These are phyloP conservation scores for Syncerus caffer DNA, from an alignment of 2,797 vertebrate genomes.

Conservation along the genomic window DNA sequence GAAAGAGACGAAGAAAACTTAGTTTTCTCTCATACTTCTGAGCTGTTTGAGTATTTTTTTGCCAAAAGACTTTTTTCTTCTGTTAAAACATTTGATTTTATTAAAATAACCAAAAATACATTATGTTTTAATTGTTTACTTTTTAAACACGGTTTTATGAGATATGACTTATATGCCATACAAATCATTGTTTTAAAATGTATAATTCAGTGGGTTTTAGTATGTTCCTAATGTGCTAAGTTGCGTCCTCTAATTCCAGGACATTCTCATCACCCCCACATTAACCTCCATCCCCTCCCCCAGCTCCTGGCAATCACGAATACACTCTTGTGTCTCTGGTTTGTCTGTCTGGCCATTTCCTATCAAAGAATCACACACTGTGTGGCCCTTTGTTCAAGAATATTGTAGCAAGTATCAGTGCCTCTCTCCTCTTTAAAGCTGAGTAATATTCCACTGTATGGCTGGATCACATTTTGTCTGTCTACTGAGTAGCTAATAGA, in stretches of 20 bases:
- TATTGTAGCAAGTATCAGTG: fast-evolving
- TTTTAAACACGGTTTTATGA: neutral
- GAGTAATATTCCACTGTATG: fast-evolving
- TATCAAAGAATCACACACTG: neutral
- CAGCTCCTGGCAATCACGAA: fast-evolving
- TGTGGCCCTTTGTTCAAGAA: too few species aligned
- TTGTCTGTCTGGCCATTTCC: neutral
- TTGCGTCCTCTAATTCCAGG: neutral
- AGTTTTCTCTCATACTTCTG: neutral
- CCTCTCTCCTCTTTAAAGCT: neutral
- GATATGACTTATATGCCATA: neutral
- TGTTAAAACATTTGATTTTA: neutral
- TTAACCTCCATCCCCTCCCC: neutral
- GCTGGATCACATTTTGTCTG: neutral
- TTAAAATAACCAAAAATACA: neutral
- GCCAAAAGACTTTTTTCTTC: neutral
- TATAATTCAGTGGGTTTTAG: neutral
- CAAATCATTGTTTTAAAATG: neutral
- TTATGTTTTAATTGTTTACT: neutral
- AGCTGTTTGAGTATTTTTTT: neutral
- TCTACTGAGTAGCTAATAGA: too few species aligned
- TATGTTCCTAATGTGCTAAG: neutral
- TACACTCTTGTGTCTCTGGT: neutral
- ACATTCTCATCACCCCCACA: neutral
- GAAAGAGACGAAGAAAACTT: neutral